Base-by-base conservation (phyloP, 2,797 vertebrate species). In the Melanotaenia pygmaea region DNA sequence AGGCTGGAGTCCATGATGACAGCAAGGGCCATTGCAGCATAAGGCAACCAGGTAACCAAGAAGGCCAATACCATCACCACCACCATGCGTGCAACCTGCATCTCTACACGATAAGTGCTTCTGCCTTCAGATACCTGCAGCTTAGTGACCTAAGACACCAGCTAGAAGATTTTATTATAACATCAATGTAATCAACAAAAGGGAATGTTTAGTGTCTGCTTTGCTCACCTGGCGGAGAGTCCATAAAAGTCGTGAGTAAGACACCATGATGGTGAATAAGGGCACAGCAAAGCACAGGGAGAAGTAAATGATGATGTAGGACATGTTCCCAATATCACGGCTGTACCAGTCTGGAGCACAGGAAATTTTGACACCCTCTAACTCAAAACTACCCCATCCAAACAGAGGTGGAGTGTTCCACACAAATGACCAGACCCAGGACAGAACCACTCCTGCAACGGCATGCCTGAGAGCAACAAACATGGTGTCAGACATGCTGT, bases 61-160 rank as follows among this genome's bases (percentile, higher is more conserved):
- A 97, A 97, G 18, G 95, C 94, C 78, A 96, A 0, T 65, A 97
- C 95, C 95, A 97, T 97, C 59, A 96, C 89, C 7, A 95, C 75
- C 1, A 96, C 94, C 96, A 97, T 97, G 50, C 93, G 90, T 0
- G 94, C 92, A 77, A 97, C 96, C 86, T 95, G 94, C 77, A 85
- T 84, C 86, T 96, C 95, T 40, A 95, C 92, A 4, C 92, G 94
- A 43, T 81, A 76, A 5, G 84, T 91, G 78, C 89, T 93, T 70
- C 88, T 84, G 0, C 69, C 77, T 81, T 93, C 86, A 26, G 86
- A 71, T 16, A 88, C 79, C 90, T 93, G 86, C 69, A 92, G 78
- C 57, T 89, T 93, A 26, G 89, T 82, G 75, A 95, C 93, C 94
- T 95, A 9, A 2, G 20, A 53, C 11, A 64, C 1, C 47, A 56